These are phyloP conservation scores for Dendronephthya gigantea DNA, from an alignment of 64 coral and sea anemone species.

Conservation along the genomic window DNA sequence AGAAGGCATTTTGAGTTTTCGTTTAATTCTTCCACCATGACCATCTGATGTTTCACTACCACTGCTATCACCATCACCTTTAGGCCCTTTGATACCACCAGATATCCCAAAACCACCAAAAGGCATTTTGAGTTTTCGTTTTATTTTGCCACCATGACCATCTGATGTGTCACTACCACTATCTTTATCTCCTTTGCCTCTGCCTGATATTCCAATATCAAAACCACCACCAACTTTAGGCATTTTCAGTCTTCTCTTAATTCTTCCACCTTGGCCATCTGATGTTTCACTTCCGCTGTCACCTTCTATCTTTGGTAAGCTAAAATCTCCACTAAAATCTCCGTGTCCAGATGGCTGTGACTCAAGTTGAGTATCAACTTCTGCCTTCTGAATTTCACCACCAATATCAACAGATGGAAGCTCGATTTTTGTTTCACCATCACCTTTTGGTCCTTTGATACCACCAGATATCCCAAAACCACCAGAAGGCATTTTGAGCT, in stretches of 20 bases:
- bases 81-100: background rate
- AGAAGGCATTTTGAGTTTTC: background rate
- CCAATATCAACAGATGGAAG: background rate
- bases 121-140: background rate
- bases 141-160: background rate
- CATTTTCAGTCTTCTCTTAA: background rate
- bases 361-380: background rate
- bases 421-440: background rate
- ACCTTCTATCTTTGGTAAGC: background rate
- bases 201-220: background rate
- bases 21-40: background rate
- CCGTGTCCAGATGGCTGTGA: background rate
- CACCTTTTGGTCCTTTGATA: background rate
- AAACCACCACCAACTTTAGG: background rate
- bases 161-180: background rate
- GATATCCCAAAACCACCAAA: background rate
- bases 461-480: background rate
- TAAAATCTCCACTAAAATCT: background rate
- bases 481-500: background rate
- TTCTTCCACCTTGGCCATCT: background rate
- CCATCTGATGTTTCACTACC: background rate
- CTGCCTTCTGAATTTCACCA: background rate
- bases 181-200: background rate
- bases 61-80: background rate
- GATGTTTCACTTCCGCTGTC: background rate